Evolutionary conservation across 2,797 vertebrate genomes (phyloP), one percentile per base, ranked within the genome.

Genomic region (Notolepis coatsorum): DNA sequence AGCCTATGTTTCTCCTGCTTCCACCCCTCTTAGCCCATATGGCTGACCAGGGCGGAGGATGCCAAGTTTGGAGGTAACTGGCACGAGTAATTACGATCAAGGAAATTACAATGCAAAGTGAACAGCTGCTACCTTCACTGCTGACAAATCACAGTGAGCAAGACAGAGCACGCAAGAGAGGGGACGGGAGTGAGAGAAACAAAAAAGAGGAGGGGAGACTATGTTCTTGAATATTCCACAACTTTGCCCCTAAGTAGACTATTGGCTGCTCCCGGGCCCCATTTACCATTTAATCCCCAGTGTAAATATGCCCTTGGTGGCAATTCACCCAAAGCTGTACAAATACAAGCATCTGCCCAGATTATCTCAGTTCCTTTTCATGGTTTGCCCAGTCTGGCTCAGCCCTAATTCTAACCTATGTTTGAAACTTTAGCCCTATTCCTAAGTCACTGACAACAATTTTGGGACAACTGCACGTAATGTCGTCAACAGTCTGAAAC

Each of bases 51-150:
- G 70, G 75, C 20, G 75, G 66, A 73, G 52, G 75, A 81, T 79
- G 89, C 85, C 86, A 87, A 82, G 82, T 80, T 75, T 68, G 81
- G 80, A 77, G 84, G 76, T 70, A 85, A 73, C 81, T 89, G 84
- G 87, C 85, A 82, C 73, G 62, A 85, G 80, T 85, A 75, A 86
- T 88, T 86, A 87, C 10, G 59, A 89, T 91, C 86, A 88, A 84
- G 87, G 82, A 85, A 85, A 86, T 86, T 82, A 89, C 80, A 80
- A 81, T 79, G 82, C 78, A 80, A 83, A 83, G 82, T 63, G 80
- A 89, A 84, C 88, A 89, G 85, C 84, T 90, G 88, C 86, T 86
- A 55, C 86, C 76, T 84, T 71, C 65, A 61, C 79, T 75, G 84
- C 85, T 84, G 85, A 90, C 82, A 86, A 89, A 90, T 84, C 83